Conservation (phyloP, 92 coral and sea anemone species). For the Epizoanthus ramosus region DNA sequence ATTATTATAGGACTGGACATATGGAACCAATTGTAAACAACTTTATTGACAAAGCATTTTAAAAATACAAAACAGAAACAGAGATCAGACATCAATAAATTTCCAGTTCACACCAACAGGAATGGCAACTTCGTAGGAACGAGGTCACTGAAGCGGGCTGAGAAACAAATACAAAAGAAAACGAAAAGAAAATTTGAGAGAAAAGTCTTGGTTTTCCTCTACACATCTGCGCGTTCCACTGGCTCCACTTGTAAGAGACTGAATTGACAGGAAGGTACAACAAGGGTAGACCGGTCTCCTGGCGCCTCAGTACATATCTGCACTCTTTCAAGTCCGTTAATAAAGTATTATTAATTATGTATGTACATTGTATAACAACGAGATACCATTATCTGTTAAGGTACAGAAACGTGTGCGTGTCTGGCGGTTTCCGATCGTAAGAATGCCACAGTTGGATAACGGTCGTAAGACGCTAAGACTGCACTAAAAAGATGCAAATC, state of each 20-base stretch:
- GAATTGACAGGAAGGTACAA: neutral
- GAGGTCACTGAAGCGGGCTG: neutral
- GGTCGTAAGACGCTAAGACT: slow-evolving; percentile 2
- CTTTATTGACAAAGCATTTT: no score
- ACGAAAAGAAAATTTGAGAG: neutral
- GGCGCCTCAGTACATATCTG: slow-evolving; percentile 6
- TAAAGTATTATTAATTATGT: neutral
- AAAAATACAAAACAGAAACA: no score
- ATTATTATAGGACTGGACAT: no score
- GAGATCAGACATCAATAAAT: no score
- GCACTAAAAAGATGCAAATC: no score
- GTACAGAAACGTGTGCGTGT: neutral
- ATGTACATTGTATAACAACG: neutral
- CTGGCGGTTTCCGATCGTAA: neutral
- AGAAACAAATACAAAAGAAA: neutral
- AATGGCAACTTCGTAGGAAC: no score
- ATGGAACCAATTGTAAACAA: no score
- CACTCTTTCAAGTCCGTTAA: neutral
- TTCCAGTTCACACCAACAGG: no score
- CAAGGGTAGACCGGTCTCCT: neutral
- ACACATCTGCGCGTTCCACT: neutral
- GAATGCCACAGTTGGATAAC: slow-evolving; percentile 2
- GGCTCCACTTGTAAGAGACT: neutral
- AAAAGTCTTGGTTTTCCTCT: neutral
- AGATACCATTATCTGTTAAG: slow-evolving; percentile 6